Conservation (phyloP, 1,140 invertebrate genomes). For the Thaumetopoea pityocampa region DNA sequence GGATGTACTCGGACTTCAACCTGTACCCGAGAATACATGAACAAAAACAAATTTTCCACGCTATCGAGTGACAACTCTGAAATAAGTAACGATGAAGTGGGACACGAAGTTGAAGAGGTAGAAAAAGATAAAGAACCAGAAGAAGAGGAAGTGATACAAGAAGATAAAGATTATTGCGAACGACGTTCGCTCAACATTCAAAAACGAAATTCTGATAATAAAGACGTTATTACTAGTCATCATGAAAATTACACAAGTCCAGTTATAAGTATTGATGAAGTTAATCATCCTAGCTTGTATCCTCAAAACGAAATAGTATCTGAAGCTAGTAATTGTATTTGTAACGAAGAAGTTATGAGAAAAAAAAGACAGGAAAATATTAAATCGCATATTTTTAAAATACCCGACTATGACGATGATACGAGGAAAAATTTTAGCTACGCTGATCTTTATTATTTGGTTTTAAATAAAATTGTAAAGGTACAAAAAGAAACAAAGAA, state of each 20-base stretch:
- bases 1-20: slow-evolving; percentile 61
- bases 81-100: not conserved
- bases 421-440: slow-evolving; percentile 21
- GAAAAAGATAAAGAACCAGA: slow-evolving; percentile 16
- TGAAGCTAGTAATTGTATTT: slow-evolving; percentile 17
- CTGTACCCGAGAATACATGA: slow-evolving; percentile 52
- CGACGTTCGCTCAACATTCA: slow-evolving; percentile 45
- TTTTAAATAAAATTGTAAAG: slow-evolving; percentile 36
- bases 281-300: no score
- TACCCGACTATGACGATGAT: no score
- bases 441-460: slow-evolving; percentile 43
- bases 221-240: no score
- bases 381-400: no score
- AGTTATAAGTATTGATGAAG: no score
- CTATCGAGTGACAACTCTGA: slow-evolving; percentile 11
- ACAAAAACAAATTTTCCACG: slow-evolving; percentile 49
- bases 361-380: slow-evolving; percentile 29
- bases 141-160: slow-evolving; percentile 9
- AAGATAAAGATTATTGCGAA: slow-evolving; percentile 64
- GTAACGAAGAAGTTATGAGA: slow-evolving; percentile 20
- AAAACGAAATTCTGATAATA: slow-evolving; percentile 28
- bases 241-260: no score
- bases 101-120: not conserved
- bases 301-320: not conserved
- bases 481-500: slow-evolving; percentile 20